Conservation (phyloP, 2,113 vertebrate species). For the Montifringilla adamsi region DNA sequence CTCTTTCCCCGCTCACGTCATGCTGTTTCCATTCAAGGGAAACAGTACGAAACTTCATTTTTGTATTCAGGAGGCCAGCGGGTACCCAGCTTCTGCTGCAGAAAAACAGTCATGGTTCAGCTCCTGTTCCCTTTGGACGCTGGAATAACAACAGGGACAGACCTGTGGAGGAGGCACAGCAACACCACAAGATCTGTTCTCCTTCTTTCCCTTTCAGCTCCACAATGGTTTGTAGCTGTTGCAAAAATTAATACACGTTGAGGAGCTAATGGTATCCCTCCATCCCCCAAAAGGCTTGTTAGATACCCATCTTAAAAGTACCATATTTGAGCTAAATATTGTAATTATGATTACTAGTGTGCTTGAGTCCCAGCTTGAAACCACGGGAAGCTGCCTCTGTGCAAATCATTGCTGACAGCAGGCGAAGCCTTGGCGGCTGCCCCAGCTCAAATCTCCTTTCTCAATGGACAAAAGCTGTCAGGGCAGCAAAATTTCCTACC, state of each 20-base stretch:
- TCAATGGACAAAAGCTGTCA: not conserved
- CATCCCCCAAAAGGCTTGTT: not conserved
- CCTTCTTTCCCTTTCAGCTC: not conserved
- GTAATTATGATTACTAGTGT: not conserved
- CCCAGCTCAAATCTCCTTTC: not conserved
- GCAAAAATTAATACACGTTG: not conserved
- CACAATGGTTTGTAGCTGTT: not conserved
- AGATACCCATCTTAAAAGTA: not conserved
- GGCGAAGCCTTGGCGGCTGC: not conserved
- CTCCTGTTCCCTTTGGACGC: not conserved
- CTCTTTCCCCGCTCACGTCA: not conserved
- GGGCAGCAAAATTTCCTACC: not conserved
- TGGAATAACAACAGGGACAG: not conserved
- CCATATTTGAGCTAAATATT: not conserved
- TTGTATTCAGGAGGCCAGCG: constrained; percentile 2
- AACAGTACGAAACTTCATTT: constrained; percentile 31
- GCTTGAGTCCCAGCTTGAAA: not conserved
- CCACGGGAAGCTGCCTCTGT: not conserved
- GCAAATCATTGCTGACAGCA: constrained; percentile 36
- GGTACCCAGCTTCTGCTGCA: not conserved
- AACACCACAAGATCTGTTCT: not conserved
- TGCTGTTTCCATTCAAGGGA: constrained; percentile 55
- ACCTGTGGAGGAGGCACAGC: not conserved
- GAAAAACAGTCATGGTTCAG: not conserved
- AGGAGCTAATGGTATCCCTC: not conserved